phyloP scores from a whole-genome alignment of 2,113 vertebrate genomes.

The human (Homo sapiens) region DNA sequence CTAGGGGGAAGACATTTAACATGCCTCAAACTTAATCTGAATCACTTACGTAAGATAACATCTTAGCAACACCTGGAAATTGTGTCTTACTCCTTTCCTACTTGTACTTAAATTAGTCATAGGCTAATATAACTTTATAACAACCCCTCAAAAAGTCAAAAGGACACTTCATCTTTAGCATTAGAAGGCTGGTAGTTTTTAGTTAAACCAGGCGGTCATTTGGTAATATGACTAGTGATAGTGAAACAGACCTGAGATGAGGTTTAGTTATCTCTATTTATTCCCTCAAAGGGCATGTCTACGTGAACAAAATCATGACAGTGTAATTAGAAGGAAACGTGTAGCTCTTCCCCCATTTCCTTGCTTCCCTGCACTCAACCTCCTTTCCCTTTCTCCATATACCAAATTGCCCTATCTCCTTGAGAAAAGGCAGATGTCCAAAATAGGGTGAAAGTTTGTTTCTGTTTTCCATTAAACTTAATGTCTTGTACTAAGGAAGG shows the following conservation, averaged over 20 bases:
- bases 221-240: background rate
- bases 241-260: background rate
- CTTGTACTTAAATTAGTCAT: constrained; percentile 33
- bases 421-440: constrained; percentile 62
- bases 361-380: background rate
- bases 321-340: constrained; percentile 46
- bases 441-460: background rate
- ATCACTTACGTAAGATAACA: background rate
- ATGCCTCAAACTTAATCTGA: background rate
- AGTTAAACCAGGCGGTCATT: background rate
- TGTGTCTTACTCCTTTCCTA: constrained; percentile 13
- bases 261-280: background rate
- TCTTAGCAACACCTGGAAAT: background rate
- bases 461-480: constrained; percentile 61
- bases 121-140: constrained; percentile 23
- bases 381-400: background rate
- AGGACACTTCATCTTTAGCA: background rate
- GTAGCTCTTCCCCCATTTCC: background rate
- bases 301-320: constrained; percentile 29
- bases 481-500: background rate
- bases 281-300: background rate
- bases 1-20: constrained; percentile 2
- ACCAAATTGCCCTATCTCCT: background rate
- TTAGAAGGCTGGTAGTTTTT: background rate
- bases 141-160: background rate